Conservation (phyloP, 2,888 invertebrate genomes). For the Dryadula phaetusa region DNA sequence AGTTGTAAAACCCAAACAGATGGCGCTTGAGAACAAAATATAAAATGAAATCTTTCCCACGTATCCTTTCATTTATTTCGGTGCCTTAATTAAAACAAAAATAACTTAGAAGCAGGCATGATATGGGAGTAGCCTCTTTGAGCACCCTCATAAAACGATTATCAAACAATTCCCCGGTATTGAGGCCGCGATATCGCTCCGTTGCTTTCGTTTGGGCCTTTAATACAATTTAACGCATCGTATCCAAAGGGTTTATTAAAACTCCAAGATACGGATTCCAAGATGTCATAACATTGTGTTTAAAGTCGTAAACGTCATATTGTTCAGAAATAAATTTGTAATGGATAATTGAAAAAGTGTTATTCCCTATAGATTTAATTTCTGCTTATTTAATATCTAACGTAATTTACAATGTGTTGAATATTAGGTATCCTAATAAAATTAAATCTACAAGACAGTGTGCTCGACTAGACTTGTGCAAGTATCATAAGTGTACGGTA, state of each 20-base stretch:
- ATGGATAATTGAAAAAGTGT: slow-evolving; percentile 28
- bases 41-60: slow-evolving; percentile 70
- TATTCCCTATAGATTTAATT: neutral
- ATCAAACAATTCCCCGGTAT: slow-evolving; percentile 74
- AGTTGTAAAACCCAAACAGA: slow-evolving; percentile 64
- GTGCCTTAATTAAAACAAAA: slow-evolving; percentile 78
- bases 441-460: slow-evolving; percentile 7
- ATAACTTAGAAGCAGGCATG: slow-evolving; percentile 56
- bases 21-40: slow-evolving; percentile 62
- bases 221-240: slow-evolving; percentile 77
- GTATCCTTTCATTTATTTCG: slow-evolving; percentile 67
- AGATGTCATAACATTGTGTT: slow-evolving; percentile 52
- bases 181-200: slow-evolving; percentile 64
- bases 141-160: slow-evolving; percentile 80
- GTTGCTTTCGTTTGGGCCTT: slow-evolving; percentile 62
- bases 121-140: slow-evolving; percentile 76
- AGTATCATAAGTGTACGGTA: slow-evolving; percentile 65
- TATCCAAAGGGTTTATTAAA: slow-evolving; percentile 58
- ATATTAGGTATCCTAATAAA: slow-evolving; percentile 1
- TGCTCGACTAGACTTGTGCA: slow-evolving; percentile 38
- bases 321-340: slow-evolving; percentile 23
- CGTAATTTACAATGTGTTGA: neutral
- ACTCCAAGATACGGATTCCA: slow-evolving; percentile 53
- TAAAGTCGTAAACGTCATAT: slow-evolving; percentile 5
- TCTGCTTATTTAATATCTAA: no score